Evolutionary conservation across 2,888 invertebrate species (phyloP).

Genomic region (Eucera pruinosa): DNA sequence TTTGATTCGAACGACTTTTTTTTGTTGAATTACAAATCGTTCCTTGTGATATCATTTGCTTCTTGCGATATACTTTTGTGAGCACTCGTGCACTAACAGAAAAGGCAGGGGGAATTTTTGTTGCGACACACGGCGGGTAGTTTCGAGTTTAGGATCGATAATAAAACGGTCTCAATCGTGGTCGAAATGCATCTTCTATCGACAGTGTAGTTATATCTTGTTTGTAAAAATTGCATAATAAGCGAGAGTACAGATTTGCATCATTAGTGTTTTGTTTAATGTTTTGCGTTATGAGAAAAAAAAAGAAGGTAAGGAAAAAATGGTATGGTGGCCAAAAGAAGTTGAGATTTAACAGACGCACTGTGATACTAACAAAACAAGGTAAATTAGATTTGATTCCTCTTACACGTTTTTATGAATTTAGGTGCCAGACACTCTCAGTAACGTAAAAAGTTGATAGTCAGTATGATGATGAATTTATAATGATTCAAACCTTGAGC

Average conservation of each 20-base stretch:
- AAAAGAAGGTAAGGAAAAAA: slow-evolving; percentile 66
- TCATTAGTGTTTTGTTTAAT: slow-evolving; percentile 51
- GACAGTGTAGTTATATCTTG: slow-evolving; percentile 42
- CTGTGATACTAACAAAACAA: slow-evolving; percentile 76
- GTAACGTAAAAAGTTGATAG: slow-evolving; percentile 82
- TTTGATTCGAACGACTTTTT: slow-evolving; percentile 42
- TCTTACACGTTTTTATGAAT: slow-evolving; percentile 84
- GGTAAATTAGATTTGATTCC: slow-evolving; percentile 80
- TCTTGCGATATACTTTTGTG: slow-evolving; percentile 50
- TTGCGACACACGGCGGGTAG: slow-evolving; percentile 46
- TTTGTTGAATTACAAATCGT: slow-evolving; percentile 43
- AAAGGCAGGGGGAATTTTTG: slow-evolving; percentile 41
- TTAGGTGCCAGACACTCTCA: slow-evolving; percentile 83
- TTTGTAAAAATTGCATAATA: slow-evolving; percentile 42
- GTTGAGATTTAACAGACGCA: slow-evolving; percentile 71
- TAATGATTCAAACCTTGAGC: slow-evolving; percentile 81
- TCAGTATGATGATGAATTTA: slow-evolving; percentile 83
- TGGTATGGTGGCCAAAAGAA: slow-evolving; percentile 60
- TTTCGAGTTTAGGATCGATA: slow-evolving; percentile 47
- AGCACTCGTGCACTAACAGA: slow-evolving; percentile 61
- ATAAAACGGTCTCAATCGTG: slow-evolving; percentile 34
- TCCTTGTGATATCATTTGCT: slow-evolving; percentile 48
- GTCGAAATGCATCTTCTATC: slow-evolving; percentile 45
- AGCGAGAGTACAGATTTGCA: slow-evolving; percentile 53
- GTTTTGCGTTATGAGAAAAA: slow-evolving; percentile 43